A percentile compares a stretch with the other conserved stretches of the same genome.
phyloP scores from a whole-genome alignment of 2,113 vertebrate genomes.

The Glareola pratincola region DNA sequence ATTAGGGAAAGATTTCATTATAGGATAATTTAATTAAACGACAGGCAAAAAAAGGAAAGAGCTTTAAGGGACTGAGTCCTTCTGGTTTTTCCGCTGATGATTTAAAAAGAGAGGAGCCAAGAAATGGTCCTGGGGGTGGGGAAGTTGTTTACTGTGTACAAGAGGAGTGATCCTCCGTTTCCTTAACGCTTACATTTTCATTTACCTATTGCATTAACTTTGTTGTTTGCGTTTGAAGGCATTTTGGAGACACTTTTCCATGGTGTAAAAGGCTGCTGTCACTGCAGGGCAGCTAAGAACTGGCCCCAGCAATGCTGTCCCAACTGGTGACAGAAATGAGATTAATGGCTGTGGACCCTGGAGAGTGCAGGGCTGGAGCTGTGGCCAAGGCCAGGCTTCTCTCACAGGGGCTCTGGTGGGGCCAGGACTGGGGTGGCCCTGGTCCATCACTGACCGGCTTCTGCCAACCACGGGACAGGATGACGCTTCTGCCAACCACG shows the following conservation, averaged over 20 bases:
- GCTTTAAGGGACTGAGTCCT: conserved; percentile 59
- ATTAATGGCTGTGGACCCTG: not conserved
- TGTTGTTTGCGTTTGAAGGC: not conserved
- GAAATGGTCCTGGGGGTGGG: not conserved
- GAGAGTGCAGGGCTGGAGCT: not conserved
- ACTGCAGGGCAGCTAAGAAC: not conserved
- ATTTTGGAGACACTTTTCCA: not conserved
- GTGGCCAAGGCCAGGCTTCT: not conserved
- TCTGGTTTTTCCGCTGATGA: conserved; percentile 26
- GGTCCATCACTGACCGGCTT: not conserved
- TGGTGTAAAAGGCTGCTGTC: not conserved
- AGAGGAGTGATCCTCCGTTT: not conserved
- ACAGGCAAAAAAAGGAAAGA: conserved; percentile 63
- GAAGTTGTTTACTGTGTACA: not conserved
- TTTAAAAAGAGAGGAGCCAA: conserved; percentile 53
- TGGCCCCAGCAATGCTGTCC: not conserved
- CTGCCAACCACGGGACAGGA: not conserved
- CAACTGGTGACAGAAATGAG: not conserved
- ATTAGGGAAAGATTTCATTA: conserved; percentile 83
- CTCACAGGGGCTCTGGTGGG: not conserved
- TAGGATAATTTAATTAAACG: conserved; percentile 83
- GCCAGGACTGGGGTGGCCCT: not conserved
- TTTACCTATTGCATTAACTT: not conserved
- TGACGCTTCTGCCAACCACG: too few species aligned
- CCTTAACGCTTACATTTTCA: not conserved